phyloP scores from a whole-genome alignment of 2,113 vertebrate genomes.

The Ginglymostoma cirratum region DNA sequence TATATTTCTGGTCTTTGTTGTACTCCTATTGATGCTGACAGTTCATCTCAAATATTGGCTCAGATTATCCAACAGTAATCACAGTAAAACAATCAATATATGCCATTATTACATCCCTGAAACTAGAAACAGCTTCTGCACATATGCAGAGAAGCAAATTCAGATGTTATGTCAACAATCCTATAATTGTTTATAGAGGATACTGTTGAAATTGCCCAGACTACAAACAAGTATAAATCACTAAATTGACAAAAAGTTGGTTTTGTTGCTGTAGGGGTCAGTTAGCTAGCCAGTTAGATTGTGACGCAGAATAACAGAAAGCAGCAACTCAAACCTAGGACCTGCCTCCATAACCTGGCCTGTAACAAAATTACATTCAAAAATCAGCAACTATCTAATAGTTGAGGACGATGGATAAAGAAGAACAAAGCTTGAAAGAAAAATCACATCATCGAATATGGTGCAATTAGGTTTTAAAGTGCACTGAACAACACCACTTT shows the following conservation, averaged over 20 bases:
- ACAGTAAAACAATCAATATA: neutral
- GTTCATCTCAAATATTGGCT: neutral
- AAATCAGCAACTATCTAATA: neutral
- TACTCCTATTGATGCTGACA: neutral
- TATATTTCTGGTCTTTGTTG: neutral
- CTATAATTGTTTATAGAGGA: neutral
- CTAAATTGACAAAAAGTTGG: neutral
- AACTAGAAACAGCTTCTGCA: neutral
- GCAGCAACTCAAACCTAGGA: neutral
- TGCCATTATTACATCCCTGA: neutral
- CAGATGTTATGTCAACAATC: neutral
- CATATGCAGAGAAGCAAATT: neutral
- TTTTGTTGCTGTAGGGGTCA: neutral
- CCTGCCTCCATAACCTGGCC: neutral
- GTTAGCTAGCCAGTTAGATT: neutral
- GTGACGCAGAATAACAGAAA: neutral
- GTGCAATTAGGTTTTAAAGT: neutral
- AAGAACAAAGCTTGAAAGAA: neutral
- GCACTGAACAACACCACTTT: neutral
- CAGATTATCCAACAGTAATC: neutral
- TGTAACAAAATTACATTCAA: neutral
- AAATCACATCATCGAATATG: neutral
- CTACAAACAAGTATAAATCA: neutral
- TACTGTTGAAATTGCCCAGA: neutral
- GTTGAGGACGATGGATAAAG: neutral